Percentiles rank a stretch among this genome's conserved stretches.
These are phyloP conservation scores for Diarsia brunnea DNA, from an alignment of 2,888 invertebrate species.

Conservation along the genomic window DNA sequence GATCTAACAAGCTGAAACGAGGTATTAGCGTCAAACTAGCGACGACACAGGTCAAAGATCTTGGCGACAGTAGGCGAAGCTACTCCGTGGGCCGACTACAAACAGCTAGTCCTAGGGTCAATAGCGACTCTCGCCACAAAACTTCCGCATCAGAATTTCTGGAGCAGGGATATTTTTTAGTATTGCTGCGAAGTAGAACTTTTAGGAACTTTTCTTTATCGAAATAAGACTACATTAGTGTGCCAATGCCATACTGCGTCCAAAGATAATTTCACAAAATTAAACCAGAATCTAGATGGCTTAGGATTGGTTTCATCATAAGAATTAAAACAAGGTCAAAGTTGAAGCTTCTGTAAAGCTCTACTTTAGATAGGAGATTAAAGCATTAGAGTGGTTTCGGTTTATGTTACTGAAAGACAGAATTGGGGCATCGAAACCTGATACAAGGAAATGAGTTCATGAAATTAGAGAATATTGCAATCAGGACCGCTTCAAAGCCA, in stretches of 20 bases:
- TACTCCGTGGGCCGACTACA: slow-evolving; percentile 75
- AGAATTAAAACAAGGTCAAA: slow-evolving; percentile 55
- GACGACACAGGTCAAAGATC: slow-evolving; percentile 63
- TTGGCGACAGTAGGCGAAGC: slow-evolving; percentile 51
- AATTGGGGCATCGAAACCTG: slow-evolving; percentile 37
- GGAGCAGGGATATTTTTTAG: background rate
- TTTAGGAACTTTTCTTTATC: background rate
- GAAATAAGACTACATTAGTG: background rate
- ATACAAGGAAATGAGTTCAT: slow-evolving; percentile 40
- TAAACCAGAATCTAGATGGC: background rate
- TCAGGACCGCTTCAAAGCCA: slow-evolving; percentile 5
- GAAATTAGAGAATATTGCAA: slow-evolving; percentile 24
- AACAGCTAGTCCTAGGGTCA: slow-evolving; percentile 71
- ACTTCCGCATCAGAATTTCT: slow-evolving; percentile 34
- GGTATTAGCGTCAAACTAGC: slow-evolving; percentile 41
- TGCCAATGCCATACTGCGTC: background rate
- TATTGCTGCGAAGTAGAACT: background rate
- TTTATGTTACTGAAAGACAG: slow-evolving; percentile 40
- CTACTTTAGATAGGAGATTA: slow-evolving; percentile 45
- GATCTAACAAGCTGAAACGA: slow-evolving; percentile 57
- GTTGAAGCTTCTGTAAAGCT: slow-evolving; percentile 51
- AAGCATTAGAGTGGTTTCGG: slow-evolving; percentile 40
- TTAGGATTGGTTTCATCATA: slow-evolving; percentile 18
- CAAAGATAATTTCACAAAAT: slow-evolving; percentile 9
- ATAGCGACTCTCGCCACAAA: slow-evolving; percentile 72